Evolutionary conservation across 2,113 vertebrate species (phyloP).

Genomic region (Thunnus maccoyii): DNA sequence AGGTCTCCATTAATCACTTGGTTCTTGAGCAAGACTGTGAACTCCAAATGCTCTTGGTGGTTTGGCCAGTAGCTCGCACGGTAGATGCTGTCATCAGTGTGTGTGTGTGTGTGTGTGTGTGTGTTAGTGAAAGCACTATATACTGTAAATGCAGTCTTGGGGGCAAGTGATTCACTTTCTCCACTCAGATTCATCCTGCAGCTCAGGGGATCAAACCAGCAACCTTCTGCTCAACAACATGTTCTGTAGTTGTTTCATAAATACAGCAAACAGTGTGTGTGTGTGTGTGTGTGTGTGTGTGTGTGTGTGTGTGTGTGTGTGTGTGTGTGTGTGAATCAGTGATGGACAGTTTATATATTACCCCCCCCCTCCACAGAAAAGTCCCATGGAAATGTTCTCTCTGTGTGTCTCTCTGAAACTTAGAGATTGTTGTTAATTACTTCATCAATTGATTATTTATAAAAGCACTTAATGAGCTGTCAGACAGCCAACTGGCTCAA

Average conservation of each 20-base stretch:
- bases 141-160: too few species aligned
- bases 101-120: too few species aligned
- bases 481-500: slow-evolving; percentile 76
- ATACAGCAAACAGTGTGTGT: not conserved
- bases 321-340: slow-evolving; percentile 14
- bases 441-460: slow-evolving; percentile 83
- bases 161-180: too few species aligned
- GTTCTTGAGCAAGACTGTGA: too few species aligned
- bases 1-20: too few species aligned
- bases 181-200: too few species aligned
- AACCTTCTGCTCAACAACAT: not conserved
- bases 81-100: too few species aligned
- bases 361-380: not conserved
- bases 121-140: too few species aligned
- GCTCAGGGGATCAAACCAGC: not conserved
- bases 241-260: too few species aligned
- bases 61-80: too few species aligned
- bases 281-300: not conserved
- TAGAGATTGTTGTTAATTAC: slow-evolving; percentile 80
- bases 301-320: not conserved
- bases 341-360: not conserved
- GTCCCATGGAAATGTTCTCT: slow-evolving; percentile 8
- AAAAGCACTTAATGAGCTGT: slow-evolving; percentile 80
- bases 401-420: slow-evolving; percentile 65
- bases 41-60: too few species aligned